A percentile compares a stretch with the other conserved stretches of the same genome.
These are phyloP conservation scores for Protobothrops mucrosquamatus DNA, from an alignment of 2,113 vertebrate species.

Conservation along the genomic window DNA sequence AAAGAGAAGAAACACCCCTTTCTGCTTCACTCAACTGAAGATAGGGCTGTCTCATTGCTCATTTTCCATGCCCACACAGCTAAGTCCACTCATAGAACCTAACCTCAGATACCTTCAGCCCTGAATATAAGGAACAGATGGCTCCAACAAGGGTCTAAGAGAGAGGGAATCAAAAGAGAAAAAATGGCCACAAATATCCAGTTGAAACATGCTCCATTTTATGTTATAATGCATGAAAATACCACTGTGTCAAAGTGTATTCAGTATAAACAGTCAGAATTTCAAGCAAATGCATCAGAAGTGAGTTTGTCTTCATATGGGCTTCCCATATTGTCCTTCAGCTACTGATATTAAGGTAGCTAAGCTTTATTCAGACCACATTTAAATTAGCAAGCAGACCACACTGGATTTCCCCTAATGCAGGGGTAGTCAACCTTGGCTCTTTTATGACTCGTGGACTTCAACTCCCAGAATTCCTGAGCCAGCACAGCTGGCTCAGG, in stretches of 20 bases:
- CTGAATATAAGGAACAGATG: background rate
- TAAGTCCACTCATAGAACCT: background rate
- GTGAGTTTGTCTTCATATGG: background rate
- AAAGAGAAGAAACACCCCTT: background rate
- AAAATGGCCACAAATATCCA: background rate
- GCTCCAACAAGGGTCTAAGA: background rate
- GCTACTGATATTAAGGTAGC: fast-evolving
- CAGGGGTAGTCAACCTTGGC: no score
- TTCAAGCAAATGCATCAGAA: background rate
- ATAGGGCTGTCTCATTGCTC: background rate
- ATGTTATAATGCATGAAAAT: background rate
- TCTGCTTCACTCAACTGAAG: background rate
- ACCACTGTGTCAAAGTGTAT: background rate
- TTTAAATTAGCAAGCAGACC: fast-evolving
- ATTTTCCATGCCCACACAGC: background rate
- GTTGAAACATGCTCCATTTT: background rate
- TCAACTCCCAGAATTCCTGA: no score
- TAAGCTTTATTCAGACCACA: background rate
- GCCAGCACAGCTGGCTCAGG: no score
- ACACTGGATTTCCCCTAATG: conserved; percentile 8
- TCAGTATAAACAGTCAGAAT: background rate
- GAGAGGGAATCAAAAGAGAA: background rate
- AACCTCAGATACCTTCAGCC: background rate
- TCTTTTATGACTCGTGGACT: no score
- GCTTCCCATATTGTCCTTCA: fast-evolving